Evolutionary conservation across 1,140 invertebrate species (phyloP), one percentile per base, ranked within the genome.

Genomic region (Cyclina sinensis): DNA sequence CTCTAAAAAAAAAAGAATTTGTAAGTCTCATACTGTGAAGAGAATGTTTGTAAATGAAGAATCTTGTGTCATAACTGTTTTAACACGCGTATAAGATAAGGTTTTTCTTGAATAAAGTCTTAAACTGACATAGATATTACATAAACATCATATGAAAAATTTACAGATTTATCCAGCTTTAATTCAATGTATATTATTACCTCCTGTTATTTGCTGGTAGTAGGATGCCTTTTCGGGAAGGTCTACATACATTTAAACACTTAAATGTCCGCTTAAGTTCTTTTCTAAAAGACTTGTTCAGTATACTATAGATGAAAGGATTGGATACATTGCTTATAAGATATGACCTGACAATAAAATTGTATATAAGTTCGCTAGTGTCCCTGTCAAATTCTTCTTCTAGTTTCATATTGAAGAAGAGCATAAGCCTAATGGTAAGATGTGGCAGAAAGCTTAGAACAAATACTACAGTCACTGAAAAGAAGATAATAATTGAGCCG

Each of bases 381-480:
- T 87, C 59, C 16, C 35, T 73, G 16, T 78, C 86, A n/a, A 79
- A 57, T 35, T 86, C 82, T 14, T 87, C 59, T 0, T 85, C 37
- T 37, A 93, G 91, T 12, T 76, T 76, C 21, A 91, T 90, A 32
- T 92, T 81, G 12, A 92, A n/a, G 74, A 92, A 90, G 39, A 90
- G 87, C 0, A 93, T 35, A 1, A 90, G 70, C 21, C 92, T 92
- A 0, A 94, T 83, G 12, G 86, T 86, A 0, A 94, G 74, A 86
- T 93, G 92, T n/a, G 94, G 94, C 21, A 94, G 78, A 89, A 92
- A 94, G 43, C 94, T 94, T 16, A 94, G 9, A 9, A 94, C 89
- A 68, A 94, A 94, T 7, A 93, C 90, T 30, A 93, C 32, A 14
- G 94, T 93, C 16, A 94, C 93, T 12, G 92, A 89, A 43, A 92